Evolutionary conservation across 2,113 vertebrate genomes (phyloP).

Genomic region (Bufo gargarizans): DNA sequence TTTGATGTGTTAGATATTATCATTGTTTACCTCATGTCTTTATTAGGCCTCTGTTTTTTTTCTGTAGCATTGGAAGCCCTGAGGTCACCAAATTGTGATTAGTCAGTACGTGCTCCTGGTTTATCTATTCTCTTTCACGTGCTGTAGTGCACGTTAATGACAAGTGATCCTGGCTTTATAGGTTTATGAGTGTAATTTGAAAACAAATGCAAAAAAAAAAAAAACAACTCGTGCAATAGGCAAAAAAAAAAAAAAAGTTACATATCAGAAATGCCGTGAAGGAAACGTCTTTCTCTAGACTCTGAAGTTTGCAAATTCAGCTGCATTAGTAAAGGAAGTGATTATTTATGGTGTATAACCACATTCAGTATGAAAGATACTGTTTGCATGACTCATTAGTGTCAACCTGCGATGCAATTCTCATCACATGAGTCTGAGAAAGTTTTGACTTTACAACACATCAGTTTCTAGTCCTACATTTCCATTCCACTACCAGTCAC

Average conservation of each 20-base stretch:
- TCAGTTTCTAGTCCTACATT: conserved; percentile 13
- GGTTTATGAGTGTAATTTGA: background rate
- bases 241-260: background rate
- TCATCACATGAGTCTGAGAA: conserved; percentile 32
- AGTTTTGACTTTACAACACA: conserved; percentile 29
- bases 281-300: background rate
- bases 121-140: background rate
- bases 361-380: conserved; percentile 31
- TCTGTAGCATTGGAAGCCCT: background rate
- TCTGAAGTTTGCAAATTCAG: conserved; percentile 5
- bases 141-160: background rate
- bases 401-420: conserved; percentile 14
- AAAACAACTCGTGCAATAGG: background rate
- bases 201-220: background rate
- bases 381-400: conserved; percentile 38
- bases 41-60: background rate
- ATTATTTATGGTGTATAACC: conserved; percentile 29
- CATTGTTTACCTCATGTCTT: background rate
- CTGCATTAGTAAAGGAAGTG: conserved; percentile 47
- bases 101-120: background rate
- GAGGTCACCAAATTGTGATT: conserved; percentile 1
- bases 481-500: background rate
- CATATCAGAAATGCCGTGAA: background rate
- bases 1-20: background rate
- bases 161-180: background rate